phyloP scores from a whole-genome alignment of 2,113 vertebrate genomes.

The Calcarius ornatus region DNA sequence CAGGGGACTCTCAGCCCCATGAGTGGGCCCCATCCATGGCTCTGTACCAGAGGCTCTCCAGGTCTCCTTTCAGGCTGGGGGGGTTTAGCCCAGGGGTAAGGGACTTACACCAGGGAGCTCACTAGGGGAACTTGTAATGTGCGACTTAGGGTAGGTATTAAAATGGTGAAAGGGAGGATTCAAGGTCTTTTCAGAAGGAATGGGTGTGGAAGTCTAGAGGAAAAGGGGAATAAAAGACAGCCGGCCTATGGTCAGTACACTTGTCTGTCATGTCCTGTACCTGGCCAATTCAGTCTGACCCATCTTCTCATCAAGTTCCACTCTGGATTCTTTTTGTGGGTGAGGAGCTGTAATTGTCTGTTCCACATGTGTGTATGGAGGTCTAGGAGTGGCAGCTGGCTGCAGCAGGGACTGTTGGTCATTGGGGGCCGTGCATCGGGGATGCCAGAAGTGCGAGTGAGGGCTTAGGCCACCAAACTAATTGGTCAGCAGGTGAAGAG shows the following conservation, averaged over 20 bases:
- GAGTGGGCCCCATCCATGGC: not conserved
- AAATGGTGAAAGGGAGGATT: not conserved
- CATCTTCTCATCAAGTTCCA: not conserved
- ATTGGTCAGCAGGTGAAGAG: not conserved
- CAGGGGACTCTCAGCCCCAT: not conserved
- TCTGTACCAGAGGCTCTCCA: not conserved
- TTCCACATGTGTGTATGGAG: not conserved
- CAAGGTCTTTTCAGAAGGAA: not conserved
- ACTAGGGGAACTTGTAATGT: not conserved
- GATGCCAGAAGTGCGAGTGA: not conserved
- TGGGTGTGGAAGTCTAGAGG: not conserved
- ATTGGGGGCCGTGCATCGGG: too few species aligned
- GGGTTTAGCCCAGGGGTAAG: not conserved
- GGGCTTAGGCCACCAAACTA: not conserved
- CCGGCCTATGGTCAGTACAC: not conserved
- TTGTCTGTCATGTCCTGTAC: not conserved
- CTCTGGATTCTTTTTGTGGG: not conserved
- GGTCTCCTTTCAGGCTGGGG: not conserved
- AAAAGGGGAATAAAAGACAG: not conserved
- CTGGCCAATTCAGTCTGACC: not conserved
- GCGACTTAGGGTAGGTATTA: not conserved
- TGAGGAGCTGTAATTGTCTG: not conserved
- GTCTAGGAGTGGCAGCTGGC: not conserved
- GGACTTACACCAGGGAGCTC: not conserved
- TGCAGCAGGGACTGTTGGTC: not conserved